These are phyloP conservation scores for Daktulosphaira vitifoliae DNA, from an alignment of 1,140 invertebrate genomes.

Conservation along the genomic window DNA sequence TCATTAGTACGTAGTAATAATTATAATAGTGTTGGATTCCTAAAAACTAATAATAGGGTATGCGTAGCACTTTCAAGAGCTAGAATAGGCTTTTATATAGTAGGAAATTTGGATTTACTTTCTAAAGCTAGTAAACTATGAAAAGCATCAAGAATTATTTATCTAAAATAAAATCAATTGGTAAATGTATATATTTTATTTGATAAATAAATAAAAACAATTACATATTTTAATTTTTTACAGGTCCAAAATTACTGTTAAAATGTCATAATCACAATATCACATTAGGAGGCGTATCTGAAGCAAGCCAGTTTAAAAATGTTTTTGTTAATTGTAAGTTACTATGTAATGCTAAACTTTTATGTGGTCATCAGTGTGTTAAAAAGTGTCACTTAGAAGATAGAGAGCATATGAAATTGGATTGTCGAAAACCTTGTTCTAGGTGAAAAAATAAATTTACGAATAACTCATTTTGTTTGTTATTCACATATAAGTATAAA, in stretches of 20 bases:
- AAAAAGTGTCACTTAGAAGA: slow-evolving; percentile 48
- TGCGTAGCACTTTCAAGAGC: slow-evolving; percentile 76
- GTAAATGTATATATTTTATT: background rate
- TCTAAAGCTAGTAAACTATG: slow-evolving; percentile 34
- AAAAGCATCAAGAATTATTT: slow-evolving; percentile 27
- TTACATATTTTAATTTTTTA: background rate
- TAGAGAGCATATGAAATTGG: slow-evolving; percentile 44
- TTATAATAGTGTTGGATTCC: slow-evolving; percentile 62
- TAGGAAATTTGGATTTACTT: slow-evolving; percentile 45
- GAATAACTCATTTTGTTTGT: too few species aligned
- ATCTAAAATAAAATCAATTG: slow-evolving; percentile 17
- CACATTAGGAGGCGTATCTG: background rate
- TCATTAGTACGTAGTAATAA: slow-evolving; percentile 70
- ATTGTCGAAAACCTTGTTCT: slow-evolving; percentile 42
- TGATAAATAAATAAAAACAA: background rate
- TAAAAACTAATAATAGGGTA: slow-evolving; percentile 56
- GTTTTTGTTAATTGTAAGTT: slow-evolving; percentile 42
- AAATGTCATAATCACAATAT: background rate
- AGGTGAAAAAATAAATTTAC: too few species aligned
- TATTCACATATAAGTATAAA: too few species aligned
- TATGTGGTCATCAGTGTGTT: slow-evolving; percentile 51
- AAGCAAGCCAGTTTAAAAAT: background rate
- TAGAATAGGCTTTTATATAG: slow-evolving; percentile 57
- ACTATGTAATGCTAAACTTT: slow-evolving; percentile 39
- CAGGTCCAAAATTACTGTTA: slow-evolving; percentile 7